A percentile compares a stretch with the other conserved stretches of the same genome.
Conservation (phyloP, 2,113 vertebrate genomes). For the Rhinolophus sinicus region DNA sequence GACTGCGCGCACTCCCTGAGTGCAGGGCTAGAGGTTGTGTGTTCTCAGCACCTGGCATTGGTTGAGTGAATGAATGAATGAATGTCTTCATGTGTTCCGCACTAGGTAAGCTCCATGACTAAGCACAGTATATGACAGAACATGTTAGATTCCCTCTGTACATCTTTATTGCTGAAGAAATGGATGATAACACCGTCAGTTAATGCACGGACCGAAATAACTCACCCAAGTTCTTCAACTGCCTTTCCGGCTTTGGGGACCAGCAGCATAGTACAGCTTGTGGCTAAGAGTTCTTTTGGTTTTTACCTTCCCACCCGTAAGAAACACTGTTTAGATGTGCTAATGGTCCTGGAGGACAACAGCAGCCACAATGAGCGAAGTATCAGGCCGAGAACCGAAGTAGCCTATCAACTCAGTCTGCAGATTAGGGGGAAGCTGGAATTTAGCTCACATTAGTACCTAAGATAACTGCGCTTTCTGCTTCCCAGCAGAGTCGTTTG, state of each 20-base stretch:
- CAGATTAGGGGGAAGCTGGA: not conserved
- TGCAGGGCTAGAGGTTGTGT: too few relatives aligned
- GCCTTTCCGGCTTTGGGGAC: conserved; percentile 1
- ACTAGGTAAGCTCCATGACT: not conserved
- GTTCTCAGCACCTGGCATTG: not conserved
- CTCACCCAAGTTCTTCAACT: not conserved
- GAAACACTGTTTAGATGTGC: conserved; percentile 4
- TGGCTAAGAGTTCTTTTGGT: not conserved
- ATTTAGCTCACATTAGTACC: not conserved
- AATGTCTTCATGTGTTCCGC: not conserved
- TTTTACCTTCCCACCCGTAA: not conserved
- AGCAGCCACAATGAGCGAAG: not conserved
- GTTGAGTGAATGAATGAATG: not conserved
- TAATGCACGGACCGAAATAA: not conserved
- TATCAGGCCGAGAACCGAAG: not conserved
- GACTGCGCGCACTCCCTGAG: not conserved
- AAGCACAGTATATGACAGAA: not conserved
- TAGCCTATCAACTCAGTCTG: not conserved
- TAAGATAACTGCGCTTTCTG: not conserved
- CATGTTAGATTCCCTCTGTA: not conserved
- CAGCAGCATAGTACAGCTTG: not conserved
- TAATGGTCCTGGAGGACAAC: not conserved
- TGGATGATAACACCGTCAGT: not conserved
- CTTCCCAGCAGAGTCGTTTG: not conserved
- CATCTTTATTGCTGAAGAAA: not conserved